Evolutionary conservation across 2,797 vertebrate genomes (phyloP).

Genomic region (Myiotriccus ornatus): DNA sequence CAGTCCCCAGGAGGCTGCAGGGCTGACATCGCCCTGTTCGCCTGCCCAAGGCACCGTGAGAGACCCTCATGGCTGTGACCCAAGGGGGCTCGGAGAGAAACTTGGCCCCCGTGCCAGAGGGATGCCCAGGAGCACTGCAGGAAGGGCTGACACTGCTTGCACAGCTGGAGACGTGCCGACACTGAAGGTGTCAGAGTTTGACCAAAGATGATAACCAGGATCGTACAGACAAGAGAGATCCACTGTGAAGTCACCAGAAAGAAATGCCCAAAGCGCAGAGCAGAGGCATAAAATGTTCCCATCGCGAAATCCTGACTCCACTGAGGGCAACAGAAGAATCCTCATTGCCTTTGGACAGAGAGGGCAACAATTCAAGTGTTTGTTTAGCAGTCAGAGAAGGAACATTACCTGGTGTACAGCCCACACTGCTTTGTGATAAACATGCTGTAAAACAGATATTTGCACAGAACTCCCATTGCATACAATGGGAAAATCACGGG

Average conservation of each 20-base stretch:
- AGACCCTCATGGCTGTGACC: background rate
- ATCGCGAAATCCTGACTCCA: background rate
- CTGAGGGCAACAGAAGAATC: background rate
- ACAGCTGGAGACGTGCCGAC: accelerated
- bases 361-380: slow-evolving; percentile 12
- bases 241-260: background rate
- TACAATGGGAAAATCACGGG: background rate
- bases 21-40: background rate
- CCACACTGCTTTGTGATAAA: slow-evolving; percentile 6
- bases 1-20: slow-evolving; percentile 55
- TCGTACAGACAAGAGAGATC: background rate
- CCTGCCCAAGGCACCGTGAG: accelerated
- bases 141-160: background rate
- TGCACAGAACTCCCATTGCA: background rate
- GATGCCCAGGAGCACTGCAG: background rate
- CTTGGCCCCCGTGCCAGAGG: accelerated
- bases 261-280: background rate
- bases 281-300: background rate
- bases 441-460: slow-evolving; percentile 33
- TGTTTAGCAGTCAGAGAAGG: background rate
- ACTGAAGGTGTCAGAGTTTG: background rate
- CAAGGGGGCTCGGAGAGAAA: no score
- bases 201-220: background rate
- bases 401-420: slow-evolving; percentile 8
- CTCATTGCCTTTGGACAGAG: background rate